phyloP scores from a whole-genome alignment of 2,797 vertebrate genomes.

The Macroramphosus scolopax region DNA sequence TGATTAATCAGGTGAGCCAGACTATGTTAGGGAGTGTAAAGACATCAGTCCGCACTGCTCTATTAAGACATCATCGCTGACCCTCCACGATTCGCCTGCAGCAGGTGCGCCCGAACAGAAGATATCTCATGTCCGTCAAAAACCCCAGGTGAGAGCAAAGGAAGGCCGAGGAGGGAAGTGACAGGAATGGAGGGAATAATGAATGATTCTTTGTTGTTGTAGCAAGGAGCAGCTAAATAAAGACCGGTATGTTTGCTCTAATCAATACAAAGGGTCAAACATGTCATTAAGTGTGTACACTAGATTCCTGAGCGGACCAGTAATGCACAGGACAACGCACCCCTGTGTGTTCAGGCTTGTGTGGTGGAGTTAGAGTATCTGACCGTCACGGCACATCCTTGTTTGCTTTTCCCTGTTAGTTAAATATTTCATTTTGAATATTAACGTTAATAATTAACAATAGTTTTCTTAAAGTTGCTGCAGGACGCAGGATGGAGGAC shows the following conservation, averaged over 20 bases:
- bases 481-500: too few species aligned
- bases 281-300: slow-evolving; percentile 28
- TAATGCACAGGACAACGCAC: slow-evolving; percentile 24
- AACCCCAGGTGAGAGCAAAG: slow-evolving; percentile 6
- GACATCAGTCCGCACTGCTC: slow-evolving; percentile 53
- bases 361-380: slow-evolving; percentile 6
- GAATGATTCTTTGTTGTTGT: slow-evolving; percentile 43
- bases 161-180: slow-evolving; percentile 2
- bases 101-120: slow-evolving; percentile 35
- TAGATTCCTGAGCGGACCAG: slow-evolving; percentile 50
- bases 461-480: too few species aligned
- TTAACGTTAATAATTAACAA: too few species aligned
- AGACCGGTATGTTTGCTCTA: slow-evolving; percentile 38
- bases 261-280: slow-evolving; percentile 29
- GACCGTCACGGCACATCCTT: slow-evolving; percentile 33
- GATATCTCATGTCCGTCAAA: slow-evolving; percentile 20
- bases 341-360: slow-evolving; percentile 24
- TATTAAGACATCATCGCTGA: slow-evolving; percentile 48
- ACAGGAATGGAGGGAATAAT: slow-evolving; percentile 12
- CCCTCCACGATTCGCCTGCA: slow-evolving; percentile 31
- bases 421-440: slow-evolving; percentile 41
- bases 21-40: slow-evolving; percentile 15
- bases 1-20: slow-evolving; percentile 30
- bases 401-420: slow-evolving; percentile 53
- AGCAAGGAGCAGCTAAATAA: slow-evolving; percentile 15